Conservation (phyloP, 1,140 invertebrate genomes). For the Caenorhabditis tropicalis region DNA sequence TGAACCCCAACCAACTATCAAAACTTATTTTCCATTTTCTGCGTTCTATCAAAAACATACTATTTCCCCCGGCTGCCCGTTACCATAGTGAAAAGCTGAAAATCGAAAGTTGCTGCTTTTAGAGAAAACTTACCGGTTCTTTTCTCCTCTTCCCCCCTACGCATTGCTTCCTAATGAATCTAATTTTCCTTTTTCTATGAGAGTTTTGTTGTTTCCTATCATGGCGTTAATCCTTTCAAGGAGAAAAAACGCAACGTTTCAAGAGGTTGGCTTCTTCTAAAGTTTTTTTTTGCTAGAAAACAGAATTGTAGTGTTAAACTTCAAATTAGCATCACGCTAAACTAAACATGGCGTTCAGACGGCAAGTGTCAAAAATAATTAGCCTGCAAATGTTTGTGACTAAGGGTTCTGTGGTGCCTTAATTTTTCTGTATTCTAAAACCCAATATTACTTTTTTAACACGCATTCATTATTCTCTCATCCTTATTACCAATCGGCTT, state of each 20-base stretch:
- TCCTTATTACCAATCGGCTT: conserved; percentile 10
- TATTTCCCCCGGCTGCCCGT: neutral
- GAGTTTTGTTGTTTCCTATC: neutral
- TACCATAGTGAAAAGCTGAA: neutral
- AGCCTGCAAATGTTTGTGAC: neutral
- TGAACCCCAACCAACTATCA: too few relatives aligned
- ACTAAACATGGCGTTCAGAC: neutral
- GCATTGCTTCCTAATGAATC: neutral
- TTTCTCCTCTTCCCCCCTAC: neutral
- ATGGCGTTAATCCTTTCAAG: too few relatives aligned
- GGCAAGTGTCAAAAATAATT: conserved; percentile 23
- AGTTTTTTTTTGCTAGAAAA: too few relatives aligned
- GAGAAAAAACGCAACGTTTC: too few relatives aligned
- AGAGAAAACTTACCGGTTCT: neutral
- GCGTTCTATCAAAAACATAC: too few relatives aligned
- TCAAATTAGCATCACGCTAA: neutral
- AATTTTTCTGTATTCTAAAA: neutral
- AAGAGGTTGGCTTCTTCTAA: too few relatives aligned
- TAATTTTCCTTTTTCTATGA: neutral
- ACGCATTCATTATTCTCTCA: neutral
- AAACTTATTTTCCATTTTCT: too few relatives aligned
- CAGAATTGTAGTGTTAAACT: neutral
- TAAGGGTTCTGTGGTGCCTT: neutral
- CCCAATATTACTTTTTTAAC: neutral
- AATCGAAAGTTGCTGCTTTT: neutral